Percentiles rank a stretch among this genome's conserved stretches.
phyloP scores from a whole-genome alignment of 2,888 invertebrate species.

The Amiota mariae region DNA sequence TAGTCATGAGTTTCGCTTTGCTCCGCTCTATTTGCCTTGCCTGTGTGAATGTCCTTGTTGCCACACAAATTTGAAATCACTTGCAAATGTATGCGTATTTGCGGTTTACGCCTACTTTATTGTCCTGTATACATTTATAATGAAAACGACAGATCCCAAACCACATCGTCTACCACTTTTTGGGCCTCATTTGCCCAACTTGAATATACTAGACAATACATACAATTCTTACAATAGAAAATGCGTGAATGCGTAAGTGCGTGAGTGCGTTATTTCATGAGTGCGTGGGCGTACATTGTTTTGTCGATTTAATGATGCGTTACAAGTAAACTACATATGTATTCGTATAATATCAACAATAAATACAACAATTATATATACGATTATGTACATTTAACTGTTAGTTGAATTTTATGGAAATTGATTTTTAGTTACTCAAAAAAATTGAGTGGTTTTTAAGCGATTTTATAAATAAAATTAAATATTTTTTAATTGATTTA shows the following conservation, averaged over 20 bases:
- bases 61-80: not conserved
- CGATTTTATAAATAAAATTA: too few species aligned
- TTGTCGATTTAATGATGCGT: conserved; percentile 28
- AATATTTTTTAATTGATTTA: too few species aligned
- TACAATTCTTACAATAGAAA: too few species aligned
- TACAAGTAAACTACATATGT: conserved; percentile 8
- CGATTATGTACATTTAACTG: too few species aligned
- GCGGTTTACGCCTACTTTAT: conserved; percentile 24
- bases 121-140: not conserved
- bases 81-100: conserved; percentile 23
- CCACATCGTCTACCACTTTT: too few species aligned
- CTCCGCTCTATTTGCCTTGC: not conserved
- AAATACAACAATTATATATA: too few species aligned
- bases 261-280: not conserved
- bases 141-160: too few species aligned
- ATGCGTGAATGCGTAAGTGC: too few species aligned
- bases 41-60: too few species aligned
- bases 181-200: too few species aligned
- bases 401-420: conserved; percentile 4
- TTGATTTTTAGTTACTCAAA: not conserved
- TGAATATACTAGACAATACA: too few species aligned
- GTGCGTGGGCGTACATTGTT: conserved; percentile 18
- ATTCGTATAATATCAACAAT: not conserved
- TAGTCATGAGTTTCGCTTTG: not conserved
- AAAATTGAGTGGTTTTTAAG: too few species aligned